These are phyloP conservation scores for Sebastolobus alascanus DNA, from an alignment of 2,797 vertebrate species.

Conservation along the genomic window DNA sequence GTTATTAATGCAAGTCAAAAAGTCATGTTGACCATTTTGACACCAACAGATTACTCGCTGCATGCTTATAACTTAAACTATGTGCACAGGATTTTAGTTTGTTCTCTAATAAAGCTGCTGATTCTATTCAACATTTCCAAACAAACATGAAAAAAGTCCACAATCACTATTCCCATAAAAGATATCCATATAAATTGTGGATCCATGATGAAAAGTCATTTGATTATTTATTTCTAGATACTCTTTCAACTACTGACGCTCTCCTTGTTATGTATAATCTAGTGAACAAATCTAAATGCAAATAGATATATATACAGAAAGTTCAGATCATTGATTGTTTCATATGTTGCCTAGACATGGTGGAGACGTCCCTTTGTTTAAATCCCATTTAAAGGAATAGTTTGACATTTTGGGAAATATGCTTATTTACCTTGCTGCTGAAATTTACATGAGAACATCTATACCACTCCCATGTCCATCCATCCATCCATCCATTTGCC, in stretches of 20 bases:
- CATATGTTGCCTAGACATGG: background rate
- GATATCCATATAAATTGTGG: conserved; percentile 15
- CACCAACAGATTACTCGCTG: conserved; percentile 61
- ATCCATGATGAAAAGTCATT: background rate
- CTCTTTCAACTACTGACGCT: background rate
- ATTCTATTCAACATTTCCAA: conserved; percentile 8
- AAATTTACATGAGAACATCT: background rate
- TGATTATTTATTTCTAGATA: background rate
- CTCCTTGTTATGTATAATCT: background rate
- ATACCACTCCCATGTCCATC: background rate
- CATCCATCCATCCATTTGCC: no score
- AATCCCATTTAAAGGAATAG: background rate
- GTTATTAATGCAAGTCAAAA: conserved; percentile 66
- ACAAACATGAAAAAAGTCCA: conserved; percentile 3
- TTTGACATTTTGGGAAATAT: background rate
- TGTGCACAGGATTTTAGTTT: background rate
- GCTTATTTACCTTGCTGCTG: background rate
- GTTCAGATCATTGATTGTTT: background rate
- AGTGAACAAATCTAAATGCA: conserved; percentile 17
- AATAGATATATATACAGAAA: background rate
- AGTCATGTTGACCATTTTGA: conserved; percentile 71
- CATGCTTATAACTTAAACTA: conserved; percentile 42
- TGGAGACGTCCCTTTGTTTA: background rate
- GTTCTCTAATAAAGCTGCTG: conserved; percentile 14
- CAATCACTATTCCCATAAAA: conserved; percentile 26